A percentile compares a stretch with the other conserved stretches of the same genome.
Conservation (phyloP, 2,888 invertebrate genomes). For the Drosophila antonietae region DNA sequence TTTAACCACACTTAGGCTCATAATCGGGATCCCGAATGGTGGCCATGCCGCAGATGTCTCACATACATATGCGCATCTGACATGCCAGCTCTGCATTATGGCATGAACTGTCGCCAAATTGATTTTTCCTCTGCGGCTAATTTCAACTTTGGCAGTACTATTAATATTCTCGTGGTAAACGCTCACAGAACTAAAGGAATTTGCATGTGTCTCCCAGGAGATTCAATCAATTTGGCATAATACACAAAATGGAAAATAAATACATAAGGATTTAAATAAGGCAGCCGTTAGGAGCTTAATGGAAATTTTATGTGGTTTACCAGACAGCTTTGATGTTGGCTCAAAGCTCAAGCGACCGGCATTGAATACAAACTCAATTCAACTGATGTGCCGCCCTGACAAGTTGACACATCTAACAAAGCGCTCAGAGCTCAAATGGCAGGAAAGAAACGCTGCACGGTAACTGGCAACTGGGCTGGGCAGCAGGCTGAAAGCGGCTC, state of each 20-base stretch:
- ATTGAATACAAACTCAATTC: constrained; percentile 27
- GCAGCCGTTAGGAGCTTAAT: constrained; percentile 16
- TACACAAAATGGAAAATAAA: constrained; percentile 22
- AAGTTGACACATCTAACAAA: constrained; percentile 48
- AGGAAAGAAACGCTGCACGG: not conserved
- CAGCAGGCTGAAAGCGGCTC: not conserved
- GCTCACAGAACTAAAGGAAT: not conserved
- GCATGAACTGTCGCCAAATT: constrained; percentile 10
- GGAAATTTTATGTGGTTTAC: constrained; percentile 32
- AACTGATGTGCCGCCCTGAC: constrained; percentile 18
- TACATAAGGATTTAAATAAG: constrained; percentile 14
- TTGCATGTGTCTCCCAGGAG: constrained; percentile 10
- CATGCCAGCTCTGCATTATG: constrained; percentile 3
- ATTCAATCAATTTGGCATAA: constrained; percentile 22
- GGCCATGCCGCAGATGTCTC: constrained; percentile 30
- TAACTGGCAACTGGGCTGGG: not conserved
- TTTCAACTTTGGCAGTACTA: not conserved
- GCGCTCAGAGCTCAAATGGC: constrained; percentile 3
- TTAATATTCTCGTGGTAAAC: not conserved
- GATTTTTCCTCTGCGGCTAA: constrained; percentile 12
- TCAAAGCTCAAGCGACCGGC: constrained; percentile 25
- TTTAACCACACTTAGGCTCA: constrained; percentile 66
- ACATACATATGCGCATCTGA: constrained; percentile 7
- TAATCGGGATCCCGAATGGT: constrained; percentile 55
- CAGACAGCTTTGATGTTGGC: constrained; percentile 33